Conservation (phyloP, 2,797 vertebrate genomes). For the Uromys caudimaculatus region DNA sequence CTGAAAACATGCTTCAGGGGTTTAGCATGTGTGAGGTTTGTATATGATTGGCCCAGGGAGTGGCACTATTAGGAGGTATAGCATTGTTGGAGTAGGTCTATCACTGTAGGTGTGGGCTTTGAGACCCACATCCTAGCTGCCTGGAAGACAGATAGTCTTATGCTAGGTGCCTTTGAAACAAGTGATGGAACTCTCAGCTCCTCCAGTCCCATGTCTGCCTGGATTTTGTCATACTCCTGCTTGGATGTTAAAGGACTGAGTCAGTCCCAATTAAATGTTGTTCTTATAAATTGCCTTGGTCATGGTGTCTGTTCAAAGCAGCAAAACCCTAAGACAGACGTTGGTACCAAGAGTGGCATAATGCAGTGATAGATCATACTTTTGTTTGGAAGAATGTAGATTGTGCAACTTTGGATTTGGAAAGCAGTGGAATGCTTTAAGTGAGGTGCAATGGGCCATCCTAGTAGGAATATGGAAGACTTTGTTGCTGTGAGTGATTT, state of each 20-base stretch:
- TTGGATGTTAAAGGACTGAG: too few species aligned
- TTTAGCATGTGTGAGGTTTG: not conserved
- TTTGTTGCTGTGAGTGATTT: not conserved
- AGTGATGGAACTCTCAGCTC: too few species aligned
- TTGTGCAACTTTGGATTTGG: not conserved
- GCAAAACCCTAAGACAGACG: too few species aligned
- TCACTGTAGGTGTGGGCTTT: not conserved
- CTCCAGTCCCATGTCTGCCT: too few species aligned
- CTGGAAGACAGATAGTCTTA: not conserved
- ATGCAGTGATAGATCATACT: not conserved
- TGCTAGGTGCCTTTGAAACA: not conserved
- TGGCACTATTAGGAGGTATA: not conserved
- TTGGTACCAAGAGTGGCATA: not conserved
- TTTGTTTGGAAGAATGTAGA: not conserved
- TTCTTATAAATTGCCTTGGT: too few species aligned
- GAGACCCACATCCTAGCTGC: not conserved
- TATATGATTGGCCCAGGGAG: not conserved
- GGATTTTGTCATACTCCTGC: too few species aligned
- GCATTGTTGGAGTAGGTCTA: not conserved
- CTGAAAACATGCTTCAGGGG: not conserved
- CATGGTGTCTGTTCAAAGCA: too few species aligned
- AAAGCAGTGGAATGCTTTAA: not conserved
- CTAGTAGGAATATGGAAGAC: not conserved
- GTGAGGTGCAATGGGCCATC: not conserved
- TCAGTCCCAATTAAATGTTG: too few species aligned